Percentiles rank a stretch among this genome's conserved stretches.
Conservation (phyloP, 2,797 vertebrate genomes). For the Philypnodon macrostomus region DNA sequence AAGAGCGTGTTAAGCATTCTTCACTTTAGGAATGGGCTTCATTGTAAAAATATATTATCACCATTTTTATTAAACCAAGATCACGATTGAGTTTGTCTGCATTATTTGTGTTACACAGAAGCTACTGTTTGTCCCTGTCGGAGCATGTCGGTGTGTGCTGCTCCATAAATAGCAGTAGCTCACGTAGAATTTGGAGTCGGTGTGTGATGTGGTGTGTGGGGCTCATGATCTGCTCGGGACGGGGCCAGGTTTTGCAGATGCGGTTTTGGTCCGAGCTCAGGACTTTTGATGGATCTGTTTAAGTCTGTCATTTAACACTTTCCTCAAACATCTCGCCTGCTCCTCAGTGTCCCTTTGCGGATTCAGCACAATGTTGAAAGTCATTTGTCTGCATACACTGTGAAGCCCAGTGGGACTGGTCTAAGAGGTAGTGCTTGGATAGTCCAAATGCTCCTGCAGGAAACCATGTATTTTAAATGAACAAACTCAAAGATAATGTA, state of each 20-base stretch:
- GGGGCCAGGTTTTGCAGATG: constrained; percentile 60
- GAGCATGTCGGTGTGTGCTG: constrained; percentile 34
- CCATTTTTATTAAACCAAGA: too few relatives aligned
- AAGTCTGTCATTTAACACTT: constrained; percentile 43
- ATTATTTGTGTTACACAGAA: too few relatives aligned
- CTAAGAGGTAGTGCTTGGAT: constrained; percentile 63
- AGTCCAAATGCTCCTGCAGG: constrained; percentile 59
- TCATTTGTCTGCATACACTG: constrained; percentile 43
- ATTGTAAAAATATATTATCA: too few relatives aligned
- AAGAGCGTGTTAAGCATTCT: too few relatives aligned
- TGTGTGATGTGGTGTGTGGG: constrained; percentile 53
- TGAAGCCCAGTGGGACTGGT: constrained; percentile 62
- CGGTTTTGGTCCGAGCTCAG: constrained; percentile 30
- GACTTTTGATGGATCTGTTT: constrained; percentile 32
- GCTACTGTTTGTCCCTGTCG: constrained; percentile 35
- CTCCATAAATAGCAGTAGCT: constrained; percentile 48
- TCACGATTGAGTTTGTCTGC: too few relatives aligned
- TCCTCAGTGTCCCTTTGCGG: constrained; percentile 31
- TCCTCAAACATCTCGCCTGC: constrained; percentile 21
- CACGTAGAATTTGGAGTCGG: constrained; percentile 46
- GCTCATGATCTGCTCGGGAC: constrained; percentile 46
- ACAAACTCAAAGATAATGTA: too few relatives aligned
- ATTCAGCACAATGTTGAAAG: constrained; percentile 49
- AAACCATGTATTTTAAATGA: too few relatives aligned
- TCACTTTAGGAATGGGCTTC: too few relatives aligned